Evolutionary conservation across 2,797 vertebrate genomes (phyloP).

Genomic region (Microctenopoma stevenorrisi): DNA sequence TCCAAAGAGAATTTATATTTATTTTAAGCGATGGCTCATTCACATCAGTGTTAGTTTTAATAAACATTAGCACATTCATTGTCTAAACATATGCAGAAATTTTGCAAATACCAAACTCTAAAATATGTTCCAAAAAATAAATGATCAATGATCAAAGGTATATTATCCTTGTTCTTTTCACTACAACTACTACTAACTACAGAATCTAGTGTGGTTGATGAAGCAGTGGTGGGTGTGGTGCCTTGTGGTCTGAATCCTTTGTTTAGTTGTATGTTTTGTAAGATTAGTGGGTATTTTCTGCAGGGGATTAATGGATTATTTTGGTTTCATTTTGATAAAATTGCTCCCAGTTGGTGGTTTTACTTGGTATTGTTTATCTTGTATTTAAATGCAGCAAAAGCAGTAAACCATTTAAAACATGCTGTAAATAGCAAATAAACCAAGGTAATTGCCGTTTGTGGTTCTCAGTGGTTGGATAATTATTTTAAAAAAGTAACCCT

Average conservation of each 20-base stretch:
- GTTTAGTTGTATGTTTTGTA: constrained; percentile 32
- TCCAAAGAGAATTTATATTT: background rate
- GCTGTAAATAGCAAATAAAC: constrained; percentile 11
- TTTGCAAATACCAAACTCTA: background rate
- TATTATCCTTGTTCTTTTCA: background rate
- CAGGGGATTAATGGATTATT: constrained; percentile 44
- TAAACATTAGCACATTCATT: background rate
- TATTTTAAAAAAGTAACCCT: background rate
- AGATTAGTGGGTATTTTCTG: constrained; percentile 47
- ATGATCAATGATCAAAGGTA: background rate
- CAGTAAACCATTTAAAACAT: background rate
- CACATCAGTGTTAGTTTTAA: no score
- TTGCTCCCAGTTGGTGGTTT: constrained; percentile 36
- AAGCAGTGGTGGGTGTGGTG: background rate
- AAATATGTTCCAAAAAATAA: background rate
- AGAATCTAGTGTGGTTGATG: background rate
- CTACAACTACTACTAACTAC: background rate
- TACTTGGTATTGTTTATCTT: constrained; percentile 1
- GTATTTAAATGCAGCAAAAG: background rate
- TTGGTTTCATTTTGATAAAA: constrained; percentile 45
- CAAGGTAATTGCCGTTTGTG: constrained; percentile 1
- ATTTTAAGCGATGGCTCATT: no score
- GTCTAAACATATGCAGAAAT: background rate
- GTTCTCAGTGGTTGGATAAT: background rate
- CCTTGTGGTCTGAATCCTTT: constrained; percentile 36